Evolutionary conservation across 1,140 invertebrate species (phyloP), one percentile per base, ranked within the genome.

Genomic region (Alviniconcha marisindica): DNA sequence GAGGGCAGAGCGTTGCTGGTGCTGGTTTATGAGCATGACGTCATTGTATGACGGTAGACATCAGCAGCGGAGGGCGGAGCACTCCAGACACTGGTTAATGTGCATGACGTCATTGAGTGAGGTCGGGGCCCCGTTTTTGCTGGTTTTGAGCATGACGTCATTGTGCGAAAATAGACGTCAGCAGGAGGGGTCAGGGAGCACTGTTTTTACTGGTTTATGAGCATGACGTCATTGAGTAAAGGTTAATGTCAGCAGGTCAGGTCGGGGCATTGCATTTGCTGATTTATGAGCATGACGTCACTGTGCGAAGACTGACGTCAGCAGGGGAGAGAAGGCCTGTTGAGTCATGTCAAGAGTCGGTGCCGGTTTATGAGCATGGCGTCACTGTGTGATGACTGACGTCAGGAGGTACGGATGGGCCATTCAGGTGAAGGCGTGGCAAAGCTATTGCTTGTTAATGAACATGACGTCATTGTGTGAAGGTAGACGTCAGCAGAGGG

Each of bases 201-300:
- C n/a, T n/a, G n/a, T n/a, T n/a, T n/a, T n/a, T n/a, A n/a, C n/a
- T n/a, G n/a, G n/a, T n/a, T 78, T n/a, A 51, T n/a, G 33, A 4
- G 18, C 24, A 71, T 81, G 60, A n/a, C 63, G 31, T 69, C 63
- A 31, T 81, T 54, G 36, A 40, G 56, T 80, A 60, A 80, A 80
- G 78, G 78, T 38, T 66, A 60, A 44, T 40, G 78, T 80, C 78
- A 54, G 15, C 36, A 42, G 69, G n/a, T n/a, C n/a, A 40, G 15
- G 69, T 33, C 38, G 69, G 51, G 15, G 54, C 14, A 28, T 80
- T 91, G 44, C 88, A 92, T 0, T 90, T 93, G 12, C 87, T 94
- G 84, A 88, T 94, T 40, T 94, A 91, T 86, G 90, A 94, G 42
- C 93, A 94, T 83, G 93, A n/a, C 63, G 31, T 69, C 63, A 31